These are phyloP conservation scores for Tragelaphus imberbis DNA, from an alignment of 2,113 vertebrate species.

Conservation along the genomic window DNA sequence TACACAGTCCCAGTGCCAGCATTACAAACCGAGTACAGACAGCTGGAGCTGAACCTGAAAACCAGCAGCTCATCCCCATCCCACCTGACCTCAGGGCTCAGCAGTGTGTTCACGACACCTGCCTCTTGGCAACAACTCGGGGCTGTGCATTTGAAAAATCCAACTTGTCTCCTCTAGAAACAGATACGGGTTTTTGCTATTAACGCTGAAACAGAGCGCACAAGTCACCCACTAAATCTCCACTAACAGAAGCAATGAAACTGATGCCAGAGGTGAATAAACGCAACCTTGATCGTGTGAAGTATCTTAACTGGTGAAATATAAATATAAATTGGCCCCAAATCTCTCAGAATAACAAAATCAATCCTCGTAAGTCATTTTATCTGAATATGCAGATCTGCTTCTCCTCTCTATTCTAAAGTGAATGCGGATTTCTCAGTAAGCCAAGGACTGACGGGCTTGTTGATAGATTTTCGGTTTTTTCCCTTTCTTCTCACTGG, in stretches of 20 bases:
- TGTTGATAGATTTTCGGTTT: not conserved
- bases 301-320: conserved; percentile 30
- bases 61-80: not conserved
- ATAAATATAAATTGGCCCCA: conserved; percentile 21
- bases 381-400: not conserved
- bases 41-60: not conserved
- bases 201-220: not conserved
- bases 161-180: not conserved
- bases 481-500: not conserved
- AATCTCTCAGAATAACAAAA: conserved; percentile 1
- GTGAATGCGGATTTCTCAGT: not conserved
- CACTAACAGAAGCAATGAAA: conserved; percentile 14
- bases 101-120: not conserved
- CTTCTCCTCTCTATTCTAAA: not conserved
- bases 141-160: not conserved
- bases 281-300: not conserved
- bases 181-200: not conserved
- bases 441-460: not conserved
- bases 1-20: not conserved
- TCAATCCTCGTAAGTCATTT: conserved; percentile 29
- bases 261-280: conserved; percentile 16
- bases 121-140: not conserved
- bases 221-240: conserved; percentile 31
- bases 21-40: not conserved
- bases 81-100: not conserved